These are phyloP conservation scores for Liodrosophila aerea DNA, from an alignment of 2,888 invertebrate genomes.

Conservation along the genomic window DNA sequence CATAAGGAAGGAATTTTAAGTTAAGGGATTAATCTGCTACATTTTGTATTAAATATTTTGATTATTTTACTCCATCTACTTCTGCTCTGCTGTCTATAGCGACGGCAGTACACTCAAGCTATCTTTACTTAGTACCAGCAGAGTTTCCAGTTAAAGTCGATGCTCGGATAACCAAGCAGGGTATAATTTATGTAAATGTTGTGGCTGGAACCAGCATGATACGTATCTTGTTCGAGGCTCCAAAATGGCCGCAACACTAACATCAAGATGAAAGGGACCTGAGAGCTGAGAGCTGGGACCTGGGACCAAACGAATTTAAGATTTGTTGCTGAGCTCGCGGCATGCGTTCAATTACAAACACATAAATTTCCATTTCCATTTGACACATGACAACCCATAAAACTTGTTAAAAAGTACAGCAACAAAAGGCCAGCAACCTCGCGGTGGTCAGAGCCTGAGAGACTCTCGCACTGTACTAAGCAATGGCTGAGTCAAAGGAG, in stretches of 20 bases:
- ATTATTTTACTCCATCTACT: too few relatives aligned
- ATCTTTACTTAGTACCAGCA: background rate
- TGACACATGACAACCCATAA: constrained; percentile 82
- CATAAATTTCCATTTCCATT: constrained; percentile 82
- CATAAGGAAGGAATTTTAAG: constrained; percentile 19
- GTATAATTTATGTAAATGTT: constrained; percentile 80
- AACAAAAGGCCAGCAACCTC: constrained; percentile 67
- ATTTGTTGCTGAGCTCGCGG: constrained; percentile 52
- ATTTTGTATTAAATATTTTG: too few relatives aligned
- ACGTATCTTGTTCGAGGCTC: constrained; percentile 27
- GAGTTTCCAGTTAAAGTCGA: too few relatives aligned
- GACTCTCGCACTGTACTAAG: constrained; percentile 14
- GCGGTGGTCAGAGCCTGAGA: constrained; percentile 43
- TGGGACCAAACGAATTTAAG: constrained; percentile 19
- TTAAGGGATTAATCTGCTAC: too few relatives aligned
- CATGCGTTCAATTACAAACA: constrained; percentile 81
- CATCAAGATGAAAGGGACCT: constrained; percentile 2
- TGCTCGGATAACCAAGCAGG: constrained; percentile 50
- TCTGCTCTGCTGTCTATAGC: too few relatives aligned
- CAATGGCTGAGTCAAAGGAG: background rate
- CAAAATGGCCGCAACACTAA: constrained; percentile 56
- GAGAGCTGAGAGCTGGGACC: constrained; percentile 1
- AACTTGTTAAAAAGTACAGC: constrained; percentile 77
- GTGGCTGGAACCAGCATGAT: constrained; percentile 53
- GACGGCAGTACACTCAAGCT: background rate